Conservation (phyloP, 2,797 vertebrate species). For the Orientallactaga sibirica region DNA sequence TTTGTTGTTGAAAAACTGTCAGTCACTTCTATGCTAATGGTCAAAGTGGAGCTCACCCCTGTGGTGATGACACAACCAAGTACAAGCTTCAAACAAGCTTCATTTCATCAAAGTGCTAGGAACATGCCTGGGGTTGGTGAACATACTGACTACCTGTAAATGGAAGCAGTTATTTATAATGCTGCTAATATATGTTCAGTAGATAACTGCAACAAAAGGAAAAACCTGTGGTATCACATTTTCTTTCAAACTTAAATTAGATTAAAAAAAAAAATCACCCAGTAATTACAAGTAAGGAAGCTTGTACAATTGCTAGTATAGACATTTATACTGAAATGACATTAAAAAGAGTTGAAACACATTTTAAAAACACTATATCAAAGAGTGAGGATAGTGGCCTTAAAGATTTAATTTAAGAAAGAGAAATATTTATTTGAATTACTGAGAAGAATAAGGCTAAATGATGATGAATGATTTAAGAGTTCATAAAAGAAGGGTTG, state of each 20-base stretch:
- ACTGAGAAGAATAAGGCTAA: neutral
- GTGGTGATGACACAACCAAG: neutral
- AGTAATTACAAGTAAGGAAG: neutral
- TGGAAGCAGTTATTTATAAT: constrained; percentile 2
- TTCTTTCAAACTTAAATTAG: neutral
- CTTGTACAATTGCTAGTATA: neutral
- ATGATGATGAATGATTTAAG: neutral
- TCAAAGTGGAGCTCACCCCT: neutral
- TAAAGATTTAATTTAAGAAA: neutral
- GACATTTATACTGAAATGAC: neutral
- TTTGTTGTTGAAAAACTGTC: constrained; percentile 47
- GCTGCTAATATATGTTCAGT: neutral
- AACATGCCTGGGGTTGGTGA: neutral
- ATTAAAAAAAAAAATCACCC: neutral
- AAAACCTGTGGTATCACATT: neutral
- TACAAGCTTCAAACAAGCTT: neutral
- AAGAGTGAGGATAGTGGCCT: neutral
- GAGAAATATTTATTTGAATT: neutral
- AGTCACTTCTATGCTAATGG: neutral
- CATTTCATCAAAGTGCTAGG: neutral
- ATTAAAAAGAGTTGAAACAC: neutral
- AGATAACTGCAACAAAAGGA: neutral
- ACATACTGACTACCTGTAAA: neutral
- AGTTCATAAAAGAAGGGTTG: neutral
- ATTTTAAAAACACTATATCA: neutral